A percentile compares a stretch with the other conserved stretches of the same genome.
Conservation (phyloP, 2,113 vertebrate species). For the Panthera uncia region DNA sequence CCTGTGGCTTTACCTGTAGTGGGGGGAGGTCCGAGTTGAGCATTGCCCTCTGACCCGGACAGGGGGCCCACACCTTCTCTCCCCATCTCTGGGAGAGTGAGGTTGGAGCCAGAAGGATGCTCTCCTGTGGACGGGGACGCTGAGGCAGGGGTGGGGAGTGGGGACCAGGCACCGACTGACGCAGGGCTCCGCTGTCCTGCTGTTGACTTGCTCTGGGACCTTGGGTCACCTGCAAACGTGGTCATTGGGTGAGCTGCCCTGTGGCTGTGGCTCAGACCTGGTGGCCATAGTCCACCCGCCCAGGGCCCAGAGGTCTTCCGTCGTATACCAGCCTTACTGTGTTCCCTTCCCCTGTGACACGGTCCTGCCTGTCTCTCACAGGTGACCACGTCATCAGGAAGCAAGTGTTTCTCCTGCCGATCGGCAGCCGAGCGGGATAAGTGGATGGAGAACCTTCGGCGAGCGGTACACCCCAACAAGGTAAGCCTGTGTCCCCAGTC, state of each 20-base stretch:
- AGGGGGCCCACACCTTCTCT: neutral
- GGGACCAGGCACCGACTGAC: neutral
- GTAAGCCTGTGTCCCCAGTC: constrained; percentile 76
- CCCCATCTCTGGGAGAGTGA: neutral
- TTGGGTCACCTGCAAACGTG: neutral
- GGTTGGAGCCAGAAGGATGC: neutral
- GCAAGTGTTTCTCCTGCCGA: constrained; percentile 98
- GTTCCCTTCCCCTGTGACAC: neutral
- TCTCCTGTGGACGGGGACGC: neutral
- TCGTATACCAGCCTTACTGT: neutral
- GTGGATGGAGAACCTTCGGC: constrained; percentile 99
- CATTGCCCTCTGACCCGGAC: neutral
- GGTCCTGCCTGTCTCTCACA: constrained; percentile 74
- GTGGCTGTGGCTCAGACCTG: neutral
- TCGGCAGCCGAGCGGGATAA: constrained; percentile 98
- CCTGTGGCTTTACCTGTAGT: neutral
- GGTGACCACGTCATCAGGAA: constrained; percentile 98
- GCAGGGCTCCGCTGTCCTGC: neutral
- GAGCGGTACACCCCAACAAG: constrained; percentile 99
- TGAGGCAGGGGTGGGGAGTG: neutral
- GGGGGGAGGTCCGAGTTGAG: neutral
- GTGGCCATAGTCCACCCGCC: neutral
- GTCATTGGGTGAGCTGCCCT: too few species aligned
- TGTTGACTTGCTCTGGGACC: neutral
- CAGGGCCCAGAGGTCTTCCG: neutral